phyloP scores from a whole-genome alignment of 2,888 invertebrate species.

The Lasioglossum zephyrum region DNA sequence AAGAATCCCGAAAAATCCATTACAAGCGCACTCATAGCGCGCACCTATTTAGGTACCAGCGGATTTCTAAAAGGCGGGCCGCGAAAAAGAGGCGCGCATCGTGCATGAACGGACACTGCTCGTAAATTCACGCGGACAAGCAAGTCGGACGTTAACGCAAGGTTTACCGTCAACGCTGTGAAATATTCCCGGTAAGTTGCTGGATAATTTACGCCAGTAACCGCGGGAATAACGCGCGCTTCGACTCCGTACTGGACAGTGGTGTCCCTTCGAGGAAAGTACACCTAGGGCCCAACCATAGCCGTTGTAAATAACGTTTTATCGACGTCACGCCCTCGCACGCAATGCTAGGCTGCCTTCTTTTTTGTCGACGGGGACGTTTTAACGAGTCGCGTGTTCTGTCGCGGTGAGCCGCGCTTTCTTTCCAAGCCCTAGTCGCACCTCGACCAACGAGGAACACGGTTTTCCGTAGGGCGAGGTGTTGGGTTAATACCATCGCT shows the following conservation, averaged over 20 bases:
- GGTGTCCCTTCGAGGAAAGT: conserved; percentile 42
- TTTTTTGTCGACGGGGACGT: conserved; percentile 37
- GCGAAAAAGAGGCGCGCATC: conserved; percentile 71
- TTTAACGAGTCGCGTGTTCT: conserved; percentile 53
- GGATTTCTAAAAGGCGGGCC: conserved; percentile 65
- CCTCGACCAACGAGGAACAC: neutral
- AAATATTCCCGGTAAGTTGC: conserved; percentile 73
- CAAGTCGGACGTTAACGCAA: conserved; percentile 74
- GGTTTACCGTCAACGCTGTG: conserved; percentile 74
- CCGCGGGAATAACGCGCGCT: conserved; percentile 67
- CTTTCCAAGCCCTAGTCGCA: conserved; percentile 28
- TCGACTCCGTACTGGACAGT: conserved; percentile 29
- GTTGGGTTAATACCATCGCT: neutral
- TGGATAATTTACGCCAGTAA: conserved; percentile 73
- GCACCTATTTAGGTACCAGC: conserved; percentile 66
- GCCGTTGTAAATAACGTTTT: conserved; percentile 65
- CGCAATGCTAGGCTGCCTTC: conserved; percentile 33
- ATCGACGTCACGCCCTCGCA: conserved; percentile 69
- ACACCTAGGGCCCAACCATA: conserved; percentile 48
- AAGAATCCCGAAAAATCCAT: conserved; percentile 52
- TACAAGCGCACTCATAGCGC: conserved; percentile 58
- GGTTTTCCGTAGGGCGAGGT: conserved; percentile 17
- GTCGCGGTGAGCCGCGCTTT: conserved; percentile 5
- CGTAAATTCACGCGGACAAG: conserved; percentile 74
- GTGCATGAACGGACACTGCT: conserved; percentile 64